Base-by-base conservation (phyloP, 2,888 invertebrate genomes). In the Leucania comma region DNA sequence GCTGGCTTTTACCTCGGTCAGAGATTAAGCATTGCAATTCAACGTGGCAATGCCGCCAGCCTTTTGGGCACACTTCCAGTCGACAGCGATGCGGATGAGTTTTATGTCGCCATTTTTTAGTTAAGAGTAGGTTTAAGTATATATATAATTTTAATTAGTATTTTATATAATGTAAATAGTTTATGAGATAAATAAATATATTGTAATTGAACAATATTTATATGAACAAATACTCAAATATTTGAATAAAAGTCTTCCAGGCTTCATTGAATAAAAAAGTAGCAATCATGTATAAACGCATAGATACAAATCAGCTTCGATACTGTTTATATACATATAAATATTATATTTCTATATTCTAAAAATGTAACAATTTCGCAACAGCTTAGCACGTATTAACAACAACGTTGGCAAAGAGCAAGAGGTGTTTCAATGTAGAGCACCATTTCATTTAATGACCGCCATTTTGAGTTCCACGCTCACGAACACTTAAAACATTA, bases 361-460 rank as follows among this genome's bases (percentile, higher is more conserved):
- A 24, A 24, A 46, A 73, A 10, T n/a, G 14, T 42, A n/a, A 35
- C 51, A 51, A 53, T 32, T 42, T 38, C 0, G 12, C 22, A 20
- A 67, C 22, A 42, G 26, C 22, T 42, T 75, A 73, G 65, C 70
- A 63, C 61, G 72, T 81, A 66, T 68, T 68, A 76, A 70, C 65
- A 72, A 82, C 71, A 73, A 78, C 68, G 71, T 75, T 80, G 50
- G 59, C 62, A 65, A 72, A 65, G 35, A 75, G 77, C 78, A 58
- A 72, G 84, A 89, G 86, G 85, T 89, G 88, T 89, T 89, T 88
- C 86, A 89, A 86, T 89, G 86, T 87, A 80, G 82, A 87, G 84
- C 80, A 76, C 82, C 88, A 88, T 90, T 91, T 86, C 83, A 75
- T 89, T 89, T 90, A 90, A 91, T 88, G 89, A 81, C 83, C 71